Evolutionary conservation across 2,797 vertebrate genomes (phyloP).

Genomic region (Gouania willdenowi): DNA sequence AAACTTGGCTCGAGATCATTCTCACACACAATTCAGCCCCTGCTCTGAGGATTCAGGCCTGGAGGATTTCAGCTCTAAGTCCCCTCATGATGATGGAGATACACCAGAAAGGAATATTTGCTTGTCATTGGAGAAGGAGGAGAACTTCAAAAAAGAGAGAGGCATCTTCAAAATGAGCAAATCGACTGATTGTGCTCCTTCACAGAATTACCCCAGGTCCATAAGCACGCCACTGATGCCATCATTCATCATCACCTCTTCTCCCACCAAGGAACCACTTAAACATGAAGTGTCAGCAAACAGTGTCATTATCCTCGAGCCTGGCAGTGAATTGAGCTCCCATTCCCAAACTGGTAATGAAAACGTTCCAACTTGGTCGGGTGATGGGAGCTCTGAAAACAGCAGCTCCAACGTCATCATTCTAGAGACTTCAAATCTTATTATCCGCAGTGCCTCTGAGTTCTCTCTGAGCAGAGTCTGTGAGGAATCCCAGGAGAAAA

Average conservation of each 20-base stretch:
- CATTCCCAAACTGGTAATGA: conserved; percentile 44
- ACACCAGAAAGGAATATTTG: conserved; percentile 77
- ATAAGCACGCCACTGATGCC: conserved; percentile 69
- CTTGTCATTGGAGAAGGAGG: conserved; percentile 69
- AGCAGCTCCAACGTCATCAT: conserved; percentile 69
- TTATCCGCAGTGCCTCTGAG: conserved; percentile 77
- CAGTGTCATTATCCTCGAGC: conserved; percentile 72
- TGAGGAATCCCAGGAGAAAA: conserved; percentile 70
- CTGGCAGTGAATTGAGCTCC: conserved; percentile 51
- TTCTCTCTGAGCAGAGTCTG: conserved; percentile 71
- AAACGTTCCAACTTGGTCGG: conserved; percentile 20
- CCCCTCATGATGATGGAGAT: conserved; percentile 72
- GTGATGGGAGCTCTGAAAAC: conserved; percentile 67
- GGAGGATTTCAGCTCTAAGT: conserved; percentile 76
- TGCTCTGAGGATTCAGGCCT: conserved; percentile 79
- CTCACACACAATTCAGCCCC: conserved; percentile 74
- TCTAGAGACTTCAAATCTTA: conserved; percentile 76
- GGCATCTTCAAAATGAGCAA: conserved; percentile 66
- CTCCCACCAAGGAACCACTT: conserved; percentile 65
- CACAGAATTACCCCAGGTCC: conserved; percentile 63
- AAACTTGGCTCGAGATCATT: conserved; percentile 61
- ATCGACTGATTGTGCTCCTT: conserved; percentile 66
- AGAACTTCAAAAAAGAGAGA: conserved; percentile 65
- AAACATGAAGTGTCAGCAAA: conserved; percentile 63
- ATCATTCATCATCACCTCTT: conserved; percentile 77